Evolutionary conservation across 2,113 vertebrate species (phyloP).

Genomic region (Bos indicus): DNA sequence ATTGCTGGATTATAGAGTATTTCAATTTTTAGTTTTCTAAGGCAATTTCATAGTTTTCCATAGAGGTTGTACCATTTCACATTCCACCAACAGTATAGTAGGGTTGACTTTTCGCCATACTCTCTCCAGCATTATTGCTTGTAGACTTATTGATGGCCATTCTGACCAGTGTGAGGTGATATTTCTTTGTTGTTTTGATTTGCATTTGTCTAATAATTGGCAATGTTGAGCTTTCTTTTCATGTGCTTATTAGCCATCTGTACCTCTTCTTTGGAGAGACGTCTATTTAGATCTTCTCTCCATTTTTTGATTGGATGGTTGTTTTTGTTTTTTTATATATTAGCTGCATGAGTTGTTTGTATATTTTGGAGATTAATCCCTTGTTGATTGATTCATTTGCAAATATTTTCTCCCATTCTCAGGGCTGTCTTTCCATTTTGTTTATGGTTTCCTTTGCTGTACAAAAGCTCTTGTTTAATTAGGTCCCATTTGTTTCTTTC

Average conservation of each 20-base stretch:
- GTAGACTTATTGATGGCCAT: neutral
- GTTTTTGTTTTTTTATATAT: neutral
- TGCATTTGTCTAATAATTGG: neutral
- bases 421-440: too few species aligned
- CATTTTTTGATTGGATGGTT: neutral
- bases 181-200: neutral
- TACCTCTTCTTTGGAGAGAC: neutral
- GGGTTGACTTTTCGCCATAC: neutral
- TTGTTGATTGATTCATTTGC: too few species aligned
- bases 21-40: neutral
- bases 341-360: neutral
- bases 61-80: neutral
- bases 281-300: neutral
- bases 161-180: neutral
- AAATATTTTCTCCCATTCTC: too few species aligned
- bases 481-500: too few species aligned
- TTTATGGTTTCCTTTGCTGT: too few species aligned
- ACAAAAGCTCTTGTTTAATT: too few species aligned
- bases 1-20: neutral
- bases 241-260: neutral
- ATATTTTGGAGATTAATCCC: neutral
- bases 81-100: neutral
- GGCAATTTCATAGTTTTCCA: neutral
- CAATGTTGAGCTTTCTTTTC: neutral
- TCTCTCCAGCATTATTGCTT: neutral